Conservation (phyloP, 1,140 invertebrate species). For the Euura lappo region DNA sequence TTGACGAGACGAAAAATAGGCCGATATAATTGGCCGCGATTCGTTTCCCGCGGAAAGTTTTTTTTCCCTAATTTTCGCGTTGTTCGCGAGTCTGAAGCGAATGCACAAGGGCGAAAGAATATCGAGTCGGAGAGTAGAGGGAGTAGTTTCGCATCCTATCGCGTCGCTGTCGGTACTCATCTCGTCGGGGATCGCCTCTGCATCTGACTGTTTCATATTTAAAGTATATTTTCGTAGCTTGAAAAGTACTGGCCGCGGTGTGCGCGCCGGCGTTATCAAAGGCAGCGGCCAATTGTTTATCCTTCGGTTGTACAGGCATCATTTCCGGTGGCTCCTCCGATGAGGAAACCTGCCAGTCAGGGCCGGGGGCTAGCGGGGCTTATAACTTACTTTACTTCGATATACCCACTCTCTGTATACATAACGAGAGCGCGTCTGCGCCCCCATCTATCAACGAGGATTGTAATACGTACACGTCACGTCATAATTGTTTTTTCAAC, state of each 20-base stretch:
- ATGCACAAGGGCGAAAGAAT: background rate
- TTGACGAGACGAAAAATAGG: background rate
- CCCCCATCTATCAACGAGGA: no score
- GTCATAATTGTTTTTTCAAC: no score
- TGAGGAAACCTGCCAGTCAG: conserved; percentile 60
- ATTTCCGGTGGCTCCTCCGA: conserved; percentile 61
- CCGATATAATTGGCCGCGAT: conserved; percentile 53
- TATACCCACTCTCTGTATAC: conserved; percentile 26
- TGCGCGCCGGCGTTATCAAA: background rate
- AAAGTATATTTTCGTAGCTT: conserved; percentile 54
- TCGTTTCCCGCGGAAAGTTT: conserved; percentile 39
- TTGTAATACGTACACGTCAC: no score
- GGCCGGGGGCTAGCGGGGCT: conserved; percentile 37
- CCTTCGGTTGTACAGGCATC: conserved; percentile 46
- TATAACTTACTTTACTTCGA: conserved; percentile 47
- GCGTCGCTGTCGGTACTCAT: conserved; percentile 52
- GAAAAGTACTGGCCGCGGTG: conserved; percentile 45
- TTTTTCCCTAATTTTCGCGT: conserved; percentile 9
- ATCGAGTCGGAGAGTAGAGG: conserved; percentile 26
- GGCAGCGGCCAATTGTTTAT: conserved; percentile 46
- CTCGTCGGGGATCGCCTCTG: conserved; percentile 52
- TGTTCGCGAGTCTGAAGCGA: no score
- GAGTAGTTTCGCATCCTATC: conserved; percentile 21
- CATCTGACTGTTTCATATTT: conserved; percentile 60
- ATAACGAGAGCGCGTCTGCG: no score